Conservation (phyloP, 2,888 invertebrate species). For the Hydropsyche betteni region DNA sequence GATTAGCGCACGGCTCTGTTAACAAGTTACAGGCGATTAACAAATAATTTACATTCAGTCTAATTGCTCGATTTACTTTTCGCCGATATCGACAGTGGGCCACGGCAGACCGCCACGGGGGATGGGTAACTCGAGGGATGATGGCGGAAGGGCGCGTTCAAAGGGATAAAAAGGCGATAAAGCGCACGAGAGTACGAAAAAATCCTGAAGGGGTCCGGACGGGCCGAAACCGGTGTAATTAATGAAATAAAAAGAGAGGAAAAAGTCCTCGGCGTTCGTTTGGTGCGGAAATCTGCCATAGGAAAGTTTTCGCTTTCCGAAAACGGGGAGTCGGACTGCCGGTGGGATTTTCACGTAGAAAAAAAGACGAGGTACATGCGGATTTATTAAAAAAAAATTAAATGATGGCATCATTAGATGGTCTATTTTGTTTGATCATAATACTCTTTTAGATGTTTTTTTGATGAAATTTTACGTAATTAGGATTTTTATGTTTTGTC, state of each 20-base stretch:
- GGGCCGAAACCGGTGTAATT: slow-evolving; percentile 31
- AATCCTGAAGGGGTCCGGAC: slow-evolving; percentile 1
- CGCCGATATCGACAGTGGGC: not conserved
- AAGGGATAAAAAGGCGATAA: slow-evolving; percentile 36
- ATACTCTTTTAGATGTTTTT: too few species aligned
- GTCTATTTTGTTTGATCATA: too few species aligned
- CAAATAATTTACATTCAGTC: slow-evolving; percentile 29
- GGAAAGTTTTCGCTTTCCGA: slow-evolving; percentile 37
- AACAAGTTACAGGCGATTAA: slow-evolving; percentile 27
- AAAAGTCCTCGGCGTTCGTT: slow-evolving; percentile 19
- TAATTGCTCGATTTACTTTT: slow-evolving; percentile 23
- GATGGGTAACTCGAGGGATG: not conserved
- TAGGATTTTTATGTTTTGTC: too few species aligned
- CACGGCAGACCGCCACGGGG: not conserved
- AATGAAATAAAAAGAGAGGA: slow-evolving; percentile 38
- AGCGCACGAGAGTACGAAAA: slow-evolving; percentile 25
- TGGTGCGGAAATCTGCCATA: slow-evolving; percentile 36
- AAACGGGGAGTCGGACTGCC: slow-evolving; percentile 41
- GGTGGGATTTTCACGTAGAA: slow-evolving; percentile 32
- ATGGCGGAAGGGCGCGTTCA: slow-evolving; percentile 3
- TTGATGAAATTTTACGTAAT: too few species aligned
- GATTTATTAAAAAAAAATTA: too few species aligned
- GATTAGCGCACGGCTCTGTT: slow-evolving; percentile 8
- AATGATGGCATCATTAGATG: too few species aligned
- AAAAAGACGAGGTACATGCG: not conserved